A percentile compares a stretch with the other conserved stretches of the same genome.
Evolutionary conservation across 2,888 invertebrate genomes (phyloP).

Genomic region (Eudemis profundana): DNA sequence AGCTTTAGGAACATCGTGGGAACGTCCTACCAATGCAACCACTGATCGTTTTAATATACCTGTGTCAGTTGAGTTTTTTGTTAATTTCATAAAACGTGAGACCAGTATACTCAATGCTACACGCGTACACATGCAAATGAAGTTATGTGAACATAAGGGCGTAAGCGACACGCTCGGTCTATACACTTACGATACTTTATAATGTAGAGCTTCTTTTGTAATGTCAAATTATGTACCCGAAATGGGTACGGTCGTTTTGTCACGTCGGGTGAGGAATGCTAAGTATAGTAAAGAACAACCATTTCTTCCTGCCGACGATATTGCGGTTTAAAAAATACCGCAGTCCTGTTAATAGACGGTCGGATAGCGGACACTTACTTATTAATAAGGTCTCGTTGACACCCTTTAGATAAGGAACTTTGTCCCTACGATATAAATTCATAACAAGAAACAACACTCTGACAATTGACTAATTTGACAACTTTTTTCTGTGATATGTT

Average conservation of each 20-base stretch:
- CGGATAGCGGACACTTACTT: too few relatives aligned
- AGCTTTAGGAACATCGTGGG: too few relatives aligned
- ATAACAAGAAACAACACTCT: too few relatives aligned
- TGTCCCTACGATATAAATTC: too few relatives aligned
- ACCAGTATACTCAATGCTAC: background rate
- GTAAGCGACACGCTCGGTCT: background rate
- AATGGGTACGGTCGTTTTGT: background rate
- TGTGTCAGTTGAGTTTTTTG: background rate
- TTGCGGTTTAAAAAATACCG: too few relatives aligned
- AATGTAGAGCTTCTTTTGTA: background rate
- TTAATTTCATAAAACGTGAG: constrained; percentile 12
- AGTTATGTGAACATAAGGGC: background rate
- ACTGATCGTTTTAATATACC: background rate
- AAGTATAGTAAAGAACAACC: background rate
- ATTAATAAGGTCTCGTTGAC: too few relatives aligned
- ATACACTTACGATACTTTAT: background rate
- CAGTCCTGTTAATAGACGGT: too few relatives aligned
- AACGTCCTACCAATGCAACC: too few relatives aligned
- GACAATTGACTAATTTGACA: too few relatives aligned
- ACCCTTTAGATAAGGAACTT: too few relatives aligned
- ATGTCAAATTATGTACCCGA: constrained; percentile 13
- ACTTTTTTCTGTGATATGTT: too few relatives aligned
- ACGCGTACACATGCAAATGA: constrained; percentile 5
- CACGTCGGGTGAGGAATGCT: constrained; percentile 5
- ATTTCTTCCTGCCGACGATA: background rate